A percentile compares a stretch with the other conserved stretches of the same genome.
Evolutionary conservation across 2,888 invertebrate genomes (phyloP).

Genomic region (Ectemnius lituratus): DNA sequence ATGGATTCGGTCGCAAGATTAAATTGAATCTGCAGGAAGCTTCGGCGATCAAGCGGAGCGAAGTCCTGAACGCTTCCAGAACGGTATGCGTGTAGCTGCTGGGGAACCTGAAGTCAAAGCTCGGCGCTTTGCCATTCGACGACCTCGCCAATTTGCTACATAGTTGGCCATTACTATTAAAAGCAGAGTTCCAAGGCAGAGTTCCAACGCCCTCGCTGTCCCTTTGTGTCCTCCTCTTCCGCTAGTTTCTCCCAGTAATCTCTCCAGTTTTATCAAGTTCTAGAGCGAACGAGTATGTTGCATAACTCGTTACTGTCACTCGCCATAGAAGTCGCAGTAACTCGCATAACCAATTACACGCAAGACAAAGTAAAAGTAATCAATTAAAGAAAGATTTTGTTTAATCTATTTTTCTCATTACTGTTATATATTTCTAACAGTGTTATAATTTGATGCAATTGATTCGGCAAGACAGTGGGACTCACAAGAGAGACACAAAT

Average conservation of each 20-base stretch:
- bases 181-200: conserved; percentile 49
- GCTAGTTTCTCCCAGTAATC: conserved; percentile 38
- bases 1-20: conserved; percentile 61
- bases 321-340: too few relatives aligned
- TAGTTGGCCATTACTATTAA: conserved; percentile 68
- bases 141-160: conserved; percentile 54
- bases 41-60: conserved; percentile 57
- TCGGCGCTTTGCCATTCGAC: conserved; percentile 51
- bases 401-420: neutral
- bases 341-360: too few relatives aligned
- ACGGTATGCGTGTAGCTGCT: conserved; percentile 37
- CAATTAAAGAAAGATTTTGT: too few relatives aligned
- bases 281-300: conserved; percentile 20
- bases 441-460: too few relatives aligned
- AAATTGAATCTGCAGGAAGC: conserved; percentile 67
- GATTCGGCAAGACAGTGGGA: neutral
- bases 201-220: conserved; percentile 22
- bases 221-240: conserved; percentile 52
- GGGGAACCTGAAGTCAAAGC: conserved; percentile 36
- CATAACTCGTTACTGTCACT: conserved; percentile 11
- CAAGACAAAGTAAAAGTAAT: too few relatives aligned
- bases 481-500: too few relatives aligned
- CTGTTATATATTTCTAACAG: neutral
- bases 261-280: conserved; percentile 44
- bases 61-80: conserved; percentile 18